These are phyloP conservation scores for Clunio marinus DNA, from an alignment of 2,888 invertebrate species.

Conservation along the genomic window DNA sequence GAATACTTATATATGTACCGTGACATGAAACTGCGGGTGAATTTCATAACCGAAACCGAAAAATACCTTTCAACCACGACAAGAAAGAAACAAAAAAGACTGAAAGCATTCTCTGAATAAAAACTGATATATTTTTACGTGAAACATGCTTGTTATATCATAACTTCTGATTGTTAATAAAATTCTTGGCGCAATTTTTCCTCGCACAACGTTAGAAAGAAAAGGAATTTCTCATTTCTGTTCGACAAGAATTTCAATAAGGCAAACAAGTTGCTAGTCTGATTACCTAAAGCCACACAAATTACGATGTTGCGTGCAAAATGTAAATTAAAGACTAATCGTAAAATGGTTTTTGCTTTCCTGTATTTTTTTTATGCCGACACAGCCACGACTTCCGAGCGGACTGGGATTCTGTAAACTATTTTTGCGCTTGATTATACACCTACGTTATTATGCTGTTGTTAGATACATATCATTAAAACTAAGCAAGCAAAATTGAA, in stretches of 20 bases:
- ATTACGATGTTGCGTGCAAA: slow-evolving; percentile 31
- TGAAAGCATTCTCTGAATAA: no score
- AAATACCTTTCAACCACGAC: no score
- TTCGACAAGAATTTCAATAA: slow-evolving; percentile 28
- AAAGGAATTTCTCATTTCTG: neutral
- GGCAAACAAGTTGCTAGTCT: slow-evolving; percentile 37
- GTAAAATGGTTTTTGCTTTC: slow-evolving; percentile 17
- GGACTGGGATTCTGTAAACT: neutral
- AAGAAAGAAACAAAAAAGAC: no score
- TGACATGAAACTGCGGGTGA: no score
- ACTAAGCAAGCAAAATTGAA: neutral
- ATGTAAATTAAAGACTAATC: slow-evolving; percentile 32
- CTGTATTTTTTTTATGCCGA: slow-evolving; percentile 1
- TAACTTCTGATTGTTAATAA: slow-evolving; percentile 38
- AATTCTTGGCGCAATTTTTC: neutral
- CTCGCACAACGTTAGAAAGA: neutral
- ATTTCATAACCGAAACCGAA: neutral
- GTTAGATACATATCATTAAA: no score
- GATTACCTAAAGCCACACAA: slow-evolving; percentile 22
- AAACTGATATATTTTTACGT: slow-evolving; percentile 10
- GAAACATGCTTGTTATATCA: slow-evolving; percentile 6
- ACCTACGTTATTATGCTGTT: neutral
- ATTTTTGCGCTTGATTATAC: slow-evolving; percentile 13
- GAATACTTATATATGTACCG: neutral
- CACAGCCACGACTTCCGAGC: neutral